phyloP scores from a whole-genome alignment of 1,140 invertebrate species.

The Hyles vespertilio region DNA sequence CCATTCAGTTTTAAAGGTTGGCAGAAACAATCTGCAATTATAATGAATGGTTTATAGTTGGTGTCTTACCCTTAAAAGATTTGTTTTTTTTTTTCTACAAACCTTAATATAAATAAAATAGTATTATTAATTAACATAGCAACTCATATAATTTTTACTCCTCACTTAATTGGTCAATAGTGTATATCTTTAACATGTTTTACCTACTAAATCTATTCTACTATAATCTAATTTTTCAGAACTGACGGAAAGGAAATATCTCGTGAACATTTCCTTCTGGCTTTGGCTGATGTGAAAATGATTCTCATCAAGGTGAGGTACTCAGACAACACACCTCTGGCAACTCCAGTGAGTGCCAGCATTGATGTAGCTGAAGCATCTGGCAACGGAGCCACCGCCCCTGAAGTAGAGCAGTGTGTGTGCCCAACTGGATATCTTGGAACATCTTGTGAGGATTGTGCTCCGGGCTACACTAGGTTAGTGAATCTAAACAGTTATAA shows the following conservation, averaged over 20 bases:
- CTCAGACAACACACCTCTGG: constrained; percentile 85
- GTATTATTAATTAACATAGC: no score
- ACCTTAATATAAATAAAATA: no score
- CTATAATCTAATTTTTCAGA: constrained; percentile 40
- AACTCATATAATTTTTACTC: no score
- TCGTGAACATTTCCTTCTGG: constrained; percentile 94
- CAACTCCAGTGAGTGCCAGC: constrained; percentile 83
- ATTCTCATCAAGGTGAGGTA: constrained; percentile 97
- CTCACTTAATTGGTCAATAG: no score
- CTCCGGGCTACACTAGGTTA: constrained; percentile 87
- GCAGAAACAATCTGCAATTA: no score
- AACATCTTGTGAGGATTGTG: constrained; percentile 93
- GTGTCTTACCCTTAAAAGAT: no score
- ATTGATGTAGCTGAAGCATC: constrained; percentile 87
- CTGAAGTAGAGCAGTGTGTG: constrained; percentile 90
- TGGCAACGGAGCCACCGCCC: constrained; percentile 81
- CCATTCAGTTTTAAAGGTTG: no score
- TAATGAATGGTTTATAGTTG: no score
- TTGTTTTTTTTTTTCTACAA: no score
- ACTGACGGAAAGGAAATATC: constrained; percentile 88
- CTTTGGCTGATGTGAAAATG: constrained; percentile 90
- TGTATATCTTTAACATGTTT: no score
- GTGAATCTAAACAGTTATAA: no score
- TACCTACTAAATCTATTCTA: no score
- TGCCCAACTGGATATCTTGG: constrained; percentile 89